phyloP scores from a whole-genome alignment of 2,888 invertebrate species.

The Argyresthia albistria region DNA sequence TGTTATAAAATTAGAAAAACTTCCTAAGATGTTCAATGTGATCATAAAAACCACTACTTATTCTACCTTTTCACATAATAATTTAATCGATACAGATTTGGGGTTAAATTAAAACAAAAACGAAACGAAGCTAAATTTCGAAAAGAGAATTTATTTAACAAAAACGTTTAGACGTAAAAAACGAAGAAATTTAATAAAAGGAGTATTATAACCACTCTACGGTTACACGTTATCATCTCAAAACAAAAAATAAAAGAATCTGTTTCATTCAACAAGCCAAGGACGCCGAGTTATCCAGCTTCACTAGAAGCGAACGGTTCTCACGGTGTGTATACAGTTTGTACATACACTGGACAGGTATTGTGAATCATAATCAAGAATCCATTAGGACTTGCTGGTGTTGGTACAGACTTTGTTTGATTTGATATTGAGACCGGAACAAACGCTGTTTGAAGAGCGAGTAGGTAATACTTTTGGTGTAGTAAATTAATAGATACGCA shows the following conservation, averaged over 20 bases:
- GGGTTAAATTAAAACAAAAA: too few relatives aligned
- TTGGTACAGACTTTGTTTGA: background rate
- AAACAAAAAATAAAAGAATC: slow-evolving; percentile 5
- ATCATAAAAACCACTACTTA: too few relatives aligned
- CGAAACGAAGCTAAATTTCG: too few relatives aligned
- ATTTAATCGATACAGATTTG: too few relatives aligned
- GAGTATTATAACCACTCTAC: background rate
- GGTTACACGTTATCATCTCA: background rate
- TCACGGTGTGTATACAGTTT: slow-evolving; percentile 1
- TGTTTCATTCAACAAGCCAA: slow-evolving; percentile 11
- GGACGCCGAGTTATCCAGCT: slow-evolving; percentile 2
- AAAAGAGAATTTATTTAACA: too few relatives aligned
- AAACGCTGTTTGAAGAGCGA: too few relatives aligned
- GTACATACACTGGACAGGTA: background rate
- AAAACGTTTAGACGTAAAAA: background rate
- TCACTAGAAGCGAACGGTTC: background rate
- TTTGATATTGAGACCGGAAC: background rate
- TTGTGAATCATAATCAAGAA: background rate
- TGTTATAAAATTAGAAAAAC: slow-evolving; percentile 1
- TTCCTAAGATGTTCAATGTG: background rate
- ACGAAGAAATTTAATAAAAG: background rate
- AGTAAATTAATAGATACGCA: too few relatives aligned
- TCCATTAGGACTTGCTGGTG: background rate
- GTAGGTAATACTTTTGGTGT: too few relatives aligned
- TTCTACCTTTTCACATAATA: too few relatives aligned